A percentile compares a stretch with the other conserved stretches of the same genome.
These are phyloP conservation scores for Ornithoptera priamus DNA, from an alignment of 2,888 invertebrate genomes.

Conservation along the genomic window DNA sequence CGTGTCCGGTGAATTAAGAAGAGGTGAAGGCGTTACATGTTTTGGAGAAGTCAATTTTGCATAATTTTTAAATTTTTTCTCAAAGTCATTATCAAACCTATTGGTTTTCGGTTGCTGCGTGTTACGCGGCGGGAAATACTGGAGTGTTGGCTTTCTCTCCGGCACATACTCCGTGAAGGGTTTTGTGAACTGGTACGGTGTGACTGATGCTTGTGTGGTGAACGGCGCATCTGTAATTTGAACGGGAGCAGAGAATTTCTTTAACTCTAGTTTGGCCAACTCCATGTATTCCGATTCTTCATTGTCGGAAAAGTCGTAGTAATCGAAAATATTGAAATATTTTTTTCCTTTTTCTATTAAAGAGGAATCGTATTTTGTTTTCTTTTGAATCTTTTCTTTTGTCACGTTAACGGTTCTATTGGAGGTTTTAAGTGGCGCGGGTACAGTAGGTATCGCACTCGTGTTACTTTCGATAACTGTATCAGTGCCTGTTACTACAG, in stretches of 20 bases:
- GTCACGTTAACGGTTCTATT: slow-evolving; percentile 10
- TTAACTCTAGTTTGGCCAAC: slow-evolving; percentile 60
- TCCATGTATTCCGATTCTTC: slow-evolving; percentile 61
- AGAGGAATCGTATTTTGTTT: slow-evolving; percentile 11
- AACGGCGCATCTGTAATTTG: slow-evolving; percentile 29
- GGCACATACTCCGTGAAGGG: slow-evolving; percentile 40
- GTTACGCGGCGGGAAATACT: slow-evolving; percentile 65
- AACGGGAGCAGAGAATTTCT: slow-evolving; percentile 48
- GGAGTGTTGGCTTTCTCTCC: slow-evolving; percentile 60
- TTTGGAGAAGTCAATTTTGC: slow-evolving; percentile 39
- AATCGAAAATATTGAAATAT: slow-evolving; percentile 50
- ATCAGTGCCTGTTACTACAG: not conserved
- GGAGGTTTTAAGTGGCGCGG: not conserved
- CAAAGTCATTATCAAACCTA: slow-evolving; percentile 46
- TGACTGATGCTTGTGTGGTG: slow-evolving; percentile 35
- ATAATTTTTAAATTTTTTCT: slow-evolving; percentile 49
- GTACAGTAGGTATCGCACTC: not conserved
- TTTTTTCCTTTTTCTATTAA: slow-evolving; percentile 47
- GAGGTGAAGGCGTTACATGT: slow-evolving; percentile 32
- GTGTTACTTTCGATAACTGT: not conserved
- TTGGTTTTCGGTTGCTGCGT: slow-evolving; percentile 45
- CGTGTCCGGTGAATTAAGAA: slow-evolving; percentile 32
- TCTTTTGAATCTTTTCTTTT: slow-evolving; percentile 9
- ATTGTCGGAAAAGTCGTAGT: slow-evolving; percentile 57
- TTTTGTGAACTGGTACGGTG: slow-evolving; percentile 35